phyloP scores from a whole-genome alignment of 2,888 invertebrate species.

The Stenoptilia bipunctidactyla region DNA sequence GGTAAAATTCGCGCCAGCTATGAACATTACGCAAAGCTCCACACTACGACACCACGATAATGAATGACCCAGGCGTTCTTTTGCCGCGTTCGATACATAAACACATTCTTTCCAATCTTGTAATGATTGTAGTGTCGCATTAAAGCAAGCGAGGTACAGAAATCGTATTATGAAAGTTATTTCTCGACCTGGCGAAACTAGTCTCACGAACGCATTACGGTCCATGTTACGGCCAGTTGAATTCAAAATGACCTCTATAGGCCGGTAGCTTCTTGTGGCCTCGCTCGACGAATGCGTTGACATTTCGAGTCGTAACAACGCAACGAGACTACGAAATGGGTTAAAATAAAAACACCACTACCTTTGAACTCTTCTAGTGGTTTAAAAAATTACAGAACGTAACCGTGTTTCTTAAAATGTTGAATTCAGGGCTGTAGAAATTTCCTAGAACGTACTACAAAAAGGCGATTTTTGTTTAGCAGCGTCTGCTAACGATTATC shows the following conservation, averaged over 20 bases:
- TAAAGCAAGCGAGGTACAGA: slow-evolving; percentile 29
- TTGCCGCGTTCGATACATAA: slow-evolving; percentile 36
- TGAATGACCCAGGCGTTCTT: slow-evolving; percentile 57
- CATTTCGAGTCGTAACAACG: slow-evolving; percentile 66
- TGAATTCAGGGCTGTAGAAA: slow-evolving; percentile 52
- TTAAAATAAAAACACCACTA: slow-evolving; percentile 32
- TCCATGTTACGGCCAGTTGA: slow-evolving; percentile 66
- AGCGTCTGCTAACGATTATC: slow-evolving; percentile 51
- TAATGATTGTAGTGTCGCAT: slow-evolving; percentile 29
- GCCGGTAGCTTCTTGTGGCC: slow-evolving; percentile 66
- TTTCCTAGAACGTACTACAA: slow-evolving; percentile 51
- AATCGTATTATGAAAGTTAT: slow-evolving; percentile 67
- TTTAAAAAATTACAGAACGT: too few relatives aligned
- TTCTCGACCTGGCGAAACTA: slow-evolving; percentile 69
- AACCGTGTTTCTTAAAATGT: too few relatives aligned
- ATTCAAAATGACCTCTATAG: slow-evolving; percentile 71
- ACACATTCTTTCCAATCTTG: slow-evolving; percentile 34
- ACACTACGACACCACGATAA: slow-evolving; percentile 57
- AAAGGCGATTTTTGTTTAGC: slow-evolving; percentile 65
- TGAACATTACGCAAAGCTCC: slow-evolving; percentile 66
- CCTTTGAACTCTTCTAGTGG: too few relatives aligned
- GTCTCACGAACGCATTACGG: slow-evolving; percentile 67
- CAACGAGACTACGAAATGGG: slow-evolving; percentile 42
- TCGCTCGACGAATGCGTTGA: slow-evolving; percentile 63
- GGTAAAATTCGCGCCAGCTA: slow-evolving; percentile 71